Evolutionary conservation across 2,888 invertebrate genomes (phyloP).

Genomic region (Phragmatobia fuliginosa): DNA sequence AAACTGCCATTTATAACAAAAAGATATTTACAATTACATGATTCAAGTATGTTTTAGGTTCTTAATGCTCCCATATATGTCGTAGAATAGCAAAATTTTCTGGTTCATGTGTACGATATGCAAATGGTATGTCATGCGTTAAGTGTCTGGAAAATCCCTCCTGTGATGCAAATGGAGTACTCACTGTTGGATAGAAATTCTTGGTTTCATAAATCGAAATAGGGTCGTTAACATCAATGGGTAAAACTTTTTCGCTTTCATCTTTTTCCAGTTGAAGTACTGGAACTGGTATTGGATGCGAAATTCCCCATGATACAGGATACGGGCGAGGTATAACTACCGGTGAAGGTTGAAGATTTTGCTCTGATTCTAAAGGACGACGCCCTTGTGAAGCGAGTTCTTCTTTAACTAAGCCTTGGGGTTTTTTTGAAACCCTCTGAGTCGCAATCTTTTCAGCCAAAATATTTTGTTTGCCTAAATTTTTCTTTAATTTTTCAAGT

Average conservation of each 20-base stretch:
- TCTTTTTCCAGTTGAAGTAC: constrained; percentile 53
- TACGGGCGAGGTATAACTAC: constrained; percentile 58
- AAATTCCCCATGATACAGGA: constrained; percentile 52
- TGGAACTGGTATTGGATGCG: constrained; percentile 54
- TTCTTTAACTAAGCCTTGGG: constrained; percentile 56
- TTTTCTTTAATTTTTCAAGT: constrained; percentile 60
- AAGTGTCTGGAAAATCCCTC: constrained; percentile 54
- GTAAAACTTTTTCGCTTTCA: constrained; percentile 55
- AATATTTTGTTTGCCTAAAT: constrained; percentile 63
- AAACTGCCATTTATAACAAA: background rate
- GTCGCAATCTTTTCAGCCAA: constrained; percentile 50
- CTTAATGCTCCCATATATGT: constrained; percentile 67
- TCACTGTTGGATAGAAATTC: constrained; percentile 47
- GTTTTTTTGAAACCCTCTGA: constrained; percentile 60
- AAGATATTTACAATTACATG: no score
- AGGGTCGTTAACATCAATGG: constrained; percentile 52
- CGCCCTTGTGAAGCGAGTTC: constrained; percentile 54
- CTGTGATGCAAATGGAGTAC: constrained; percentile 59
- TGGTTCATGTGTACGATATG: constrained; percentile 47
- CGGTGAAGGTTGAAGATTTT: constrained; percentile 38
- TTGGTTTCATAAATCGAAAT: constrained; percentile 50
- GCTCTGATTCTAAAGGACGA: constrained; percentile 22
- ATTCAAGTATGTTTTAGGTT: background rate
- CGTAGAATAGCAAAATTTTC: constrained; percentile 62
- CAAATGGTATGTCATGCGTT: constrained; percentile 51